Base-by-base conservation (phyloP, 2,888 invertebrate genomes). In the Hypselothyrea guttata region DNA sequence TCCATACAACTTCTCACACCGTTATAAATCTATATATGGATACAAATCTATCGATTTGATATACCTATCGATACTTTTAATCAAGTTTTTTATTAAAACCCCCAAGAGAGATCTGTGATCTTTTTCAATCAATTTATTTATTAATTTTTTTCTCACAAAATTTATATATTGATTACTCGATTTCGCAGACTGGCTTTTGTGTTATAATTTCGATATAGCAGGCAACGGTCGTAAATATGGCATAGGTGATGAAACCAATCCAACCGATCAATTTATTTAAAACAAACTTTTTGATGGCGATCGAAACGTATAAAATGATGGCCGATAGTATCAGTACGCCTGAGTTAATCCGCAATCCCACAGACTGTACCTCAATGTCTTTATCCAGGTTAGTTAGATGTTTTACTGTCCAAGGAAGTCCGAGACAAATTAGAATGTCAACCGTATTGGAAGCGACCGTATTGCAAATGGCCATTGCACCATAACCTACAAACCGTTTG, bases 401-500 rank as follows among this genome's bases (percentile, higher is more conserved):
- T 88, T 95, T 95, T 67, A 97, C 94, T 34, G 96, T 91, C 97
- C 97, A 96, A 0, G 96, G 96, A 7, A 96, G 89, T 0, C 96
- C 96, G 59, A 96, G 91, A 84, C 96, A 96, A 30, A 96, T 90
- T 8, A 96, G 91, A 68, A 96, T 96, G 87, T 96, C 96, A 87
- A 96, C 96, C 0, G 96, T 96, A 87, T 96, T 97, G 3, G 96
- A 96, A 38, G 96, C 96, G 65, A 97, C 94, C 0, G 96, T 95
- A 89, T 96, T 97, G 87, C 95, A 95, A 72, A 97, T 94, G 27
- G 96, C 96, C 96, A 96, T 96, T 7, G 95, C 94, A 9, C 8
- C 8, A 28, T 28, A 28, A 7, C 28, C 28, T 28, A 8, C 4
- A 38, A n/a, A 15, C n/a, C 9, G 18, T 30, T 18, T 38, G 15